Percentiles rank a stretch among this genome's conserved stretches.
Conservation (phyloP, 2,797 vertebrate species). For the Acipenser transmontanus region DNA sequence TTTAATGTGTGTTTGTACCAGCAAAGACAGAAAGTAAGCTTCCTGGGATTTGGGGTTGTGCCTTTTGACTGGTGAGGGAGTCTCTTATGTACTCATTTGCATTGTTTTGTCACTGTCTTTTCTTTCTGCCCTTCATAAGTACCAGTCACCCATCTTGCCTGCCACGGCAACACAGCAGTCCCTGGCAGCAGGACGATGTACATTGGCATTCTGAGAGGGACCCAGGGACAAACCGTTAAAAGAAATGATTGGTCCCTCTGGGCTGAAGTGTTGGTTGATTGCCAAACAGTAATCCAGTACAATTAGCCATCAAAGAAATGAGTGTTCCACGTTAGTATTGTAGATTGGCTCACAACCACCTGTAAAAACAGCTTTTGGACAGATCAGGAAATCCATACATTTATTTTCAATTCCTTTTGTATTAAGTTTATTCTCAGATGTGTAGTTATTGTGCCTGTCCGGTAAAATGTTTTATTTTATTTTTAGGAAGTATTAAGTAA, state of each 20-base stretch:
- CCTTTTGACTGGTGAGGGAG: slow-evolving; percentile 29
- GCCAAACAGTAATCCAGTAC: slow-evolving; percentile 84
- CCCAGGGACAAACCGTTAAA: slow-evolving; percentile 73
- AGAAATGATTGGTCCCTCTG: slow-evolving; percentile 77
- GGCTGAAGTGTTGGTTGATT: slow-evolving; percentile 73
- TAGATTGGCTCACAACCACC: slow-evolving; percentile 59
- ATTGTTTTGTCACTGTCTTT: slow-evolving; percentile 34
- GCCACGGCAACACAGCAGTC: slow-evolving; percentile 16
- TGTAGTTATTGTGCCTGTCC: no score
- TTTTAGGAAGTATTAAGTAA: no score
- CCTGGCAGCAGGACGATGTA: slow-evolving; percentile 34
- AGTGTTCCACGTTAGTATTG: slow-evolving; percentile 67
- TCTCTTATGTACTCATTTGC: slow-evolving; percentile 56
- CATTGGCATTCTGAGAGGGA: slow-evolving; percentile 59
- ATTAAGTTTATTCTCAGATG: no score
- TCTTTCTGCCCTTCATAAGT: slow-evolving; percentile 20
- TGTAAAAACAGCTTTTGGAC: slow-evolving; percentile 41
- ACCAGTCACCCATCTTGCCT: slow-evolving; percentile 21
- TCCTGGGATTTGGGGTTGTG: slow-evolving; percentile 27
- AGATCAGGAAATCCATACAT: no score
- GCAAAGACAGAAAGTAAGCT: slow-evolving; percentile 24
- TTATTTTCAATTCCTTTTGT: no score
- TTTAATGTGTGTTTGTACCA: slow-evolving; percentile 39
- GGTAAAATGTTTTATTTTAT: no score
- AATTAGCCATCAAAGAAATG: slow-evolving; percentile 81